These are phyloP conservation scores for Pandemis corylana DNA, from an alignment of 2,888 invertebrate genomes.

Conservation along the genomic window DNA sequence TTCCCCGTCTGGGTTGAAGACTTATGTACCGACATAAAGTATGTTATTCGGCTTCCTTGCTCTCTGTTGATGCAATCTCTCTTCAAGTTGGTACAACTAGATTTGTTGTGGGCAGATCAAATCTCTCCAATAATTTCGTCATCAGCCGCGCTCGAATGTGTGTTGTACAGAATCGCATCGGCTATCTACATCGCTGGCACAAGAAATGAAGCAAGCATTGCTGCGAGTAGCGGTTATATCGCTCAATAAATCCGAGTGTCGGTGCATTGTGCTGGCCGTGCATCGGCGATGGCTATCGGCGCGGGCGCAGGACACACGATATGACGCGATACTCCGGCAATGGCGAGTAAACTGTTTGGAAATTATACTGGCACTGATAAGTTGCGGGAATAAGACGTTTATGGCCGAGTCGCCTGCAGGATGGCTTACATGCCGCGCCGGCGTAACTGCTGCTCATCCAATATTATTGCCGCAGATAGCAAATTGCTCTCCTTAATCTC, in stretches of 20 bases:
- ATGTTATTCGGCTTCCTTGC: constrained; percentile 10
- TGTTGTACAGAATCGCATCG: constrained; percentile 25
- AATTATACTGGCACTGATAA: constrained; percentile 40
- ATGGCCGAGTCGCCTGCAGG: constrained; percentile 11
- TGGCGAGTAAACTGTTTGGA: constrained; percentile 41
- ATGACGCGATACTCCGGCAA: constrained; percentile 35
- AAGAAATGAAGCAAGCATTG: constrained; percentile 34
- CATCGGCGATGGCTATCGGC: constrained; percentile 16
- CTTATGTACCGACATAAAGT: neutral
- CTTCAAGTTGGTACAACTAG: neutral
- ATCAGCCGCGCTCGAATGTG: constrained; percentile 6
- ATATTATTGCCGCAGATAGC: constrained; percentile 8
- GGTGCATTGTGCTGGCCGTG: constrained; percentile 15
- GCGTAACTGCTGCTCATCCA: neutral
- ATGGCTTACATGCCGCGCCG: neutral
- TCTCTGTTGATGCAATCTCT: neutral
- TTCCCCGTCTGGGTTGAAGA: neutral
- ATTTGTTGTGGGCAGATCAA: constrained; percentile 7
- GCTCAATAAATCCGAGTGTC: constrained; percentile 29
- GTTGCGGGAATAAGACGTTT: constrained; percentile 37
- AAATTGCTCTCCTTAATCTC: constrained; percentile 13
- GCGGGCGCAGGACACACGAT: constrained; percentile 23
- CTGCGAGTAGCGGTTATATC: constrained; percentile 16
- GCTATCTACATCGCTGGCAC: constrained; percentile 30
- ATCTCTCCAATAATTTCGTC: constrained; percentile 22